Conservation (phyloP, 2,888 invertebrate genomes). For the Synanthedon myopaeformis region DNA sequence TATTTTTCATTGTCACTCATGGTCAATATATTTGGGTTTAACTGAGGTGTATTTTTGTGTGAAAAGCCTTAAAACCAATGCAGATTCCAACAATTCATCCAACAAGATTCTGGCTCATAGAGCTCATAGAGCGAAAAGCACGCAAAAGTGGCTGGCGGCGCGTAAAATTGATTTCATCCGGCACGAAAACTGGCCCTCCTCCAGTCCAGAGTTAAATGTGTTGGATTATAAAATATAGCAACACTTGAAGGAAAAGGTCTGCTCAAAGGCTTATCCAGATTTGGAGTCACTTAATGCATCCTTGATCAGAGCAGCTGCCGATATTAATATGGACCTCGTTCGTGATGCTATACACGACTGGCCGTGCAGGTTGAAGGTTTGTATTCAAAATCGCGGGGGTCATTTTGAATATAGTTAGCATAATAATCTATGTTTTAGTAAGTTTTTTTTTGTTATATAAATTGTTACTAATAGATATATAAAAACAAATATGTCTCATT, state of each 20-base stretch:
- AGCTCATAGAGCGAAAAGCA: slow-evolving; percentile 1
- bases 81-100: neutral
- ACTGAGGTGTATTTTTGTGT: neutral
- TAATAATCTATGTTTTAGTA: too few relatives aligned
- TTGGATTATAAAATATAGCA: neutral
- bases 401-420: too few relatives aligned
- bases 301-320: too few relatives aligned
- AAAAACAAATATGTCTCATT: too few relatives aligned
- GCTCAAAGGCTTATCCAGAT: neutral
- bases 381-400: too few relatives aligned
- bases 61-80: slow-evolving; percentile 1
- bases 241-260: neutral
- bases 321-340: too few relatives aligned
- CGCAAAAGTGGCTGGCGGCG: neutral
- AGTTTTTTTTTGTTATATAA: too few relatives aligned
- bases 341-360: too few relatives aligned
- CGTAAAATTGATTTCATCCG: slow-evolving; percentile 1
- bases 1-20: neutral
- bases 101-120: neutral
- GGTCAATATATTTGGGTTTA: neutral
- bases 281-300: neutral
- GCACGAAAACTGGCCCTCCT: neutral
- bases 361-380: too few relatives aligned
- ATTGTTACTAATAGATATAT: too few relatives aligned
- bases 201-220: neutral